Evolutionary conservation across 2,797 vertebrate genomes (phyloP).

Genomic region (Carcharodon carcharias): DNA sequence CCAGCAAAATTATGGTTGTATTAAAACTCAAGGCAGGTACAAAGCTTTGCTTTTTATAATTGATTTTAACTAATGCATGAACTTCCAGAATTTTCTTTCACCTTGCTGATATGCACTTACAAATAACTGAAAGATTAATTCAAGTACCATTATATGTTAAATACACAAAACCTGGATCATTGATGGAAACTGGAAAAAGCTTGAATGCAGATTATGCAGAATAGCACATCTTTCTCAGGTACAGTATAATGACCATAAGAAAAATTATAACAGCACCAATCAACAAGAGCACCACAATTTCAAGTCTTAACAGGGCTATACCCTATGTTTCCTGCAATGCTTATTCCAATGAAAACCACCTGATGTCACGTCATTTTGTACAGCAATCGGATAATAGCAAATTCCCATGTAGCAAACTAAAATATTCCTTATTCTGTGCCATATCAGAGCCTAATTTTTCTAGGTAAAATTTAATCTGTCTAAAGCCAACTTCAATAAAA

Average conservation of each 20-base stretch:
- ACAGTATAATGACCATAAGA: neutral
- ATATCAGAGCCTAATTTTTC: neutral
- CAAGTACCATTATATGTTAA: neutral
- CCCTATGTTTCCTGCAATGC: neutral
- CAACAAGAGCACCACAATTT: neutral
- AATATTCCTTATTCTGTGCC: neutral
- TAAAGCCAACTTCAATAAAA: neutral
- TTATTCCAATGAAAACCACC: neutral
- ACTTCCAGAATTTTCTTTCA: neutral
- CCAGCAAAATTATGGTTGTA: neutral
- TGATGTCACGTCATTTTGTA: neutral
- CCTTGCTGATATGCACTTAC: neutral
- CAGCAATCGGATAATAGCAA: neutral
- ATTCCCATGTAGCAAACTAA: neutral
- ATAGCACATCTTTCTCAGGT: neutral
- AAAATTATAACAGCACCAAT: neutral
- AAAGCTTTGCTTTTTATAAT: neutral
- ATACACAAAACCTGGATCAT: neutral
- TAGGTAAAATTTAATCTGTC: neutral
- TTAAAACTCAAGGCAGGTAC: too few relatives aligned
- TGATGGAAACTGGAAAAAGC: neutral
- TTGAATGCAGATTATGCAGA: neutral
- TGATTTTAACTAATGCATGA: neutral
- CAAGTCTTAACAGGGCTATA: neutral
- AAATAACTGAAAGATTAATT: neutral